Percentiles rank a stretch among this genome's conserved stretches.
These are phyloP conservation scores for Spicauda simplicius DNA, from an alignment of 2,888 invertebrate species.

Conservation along the genomic window DNA sequence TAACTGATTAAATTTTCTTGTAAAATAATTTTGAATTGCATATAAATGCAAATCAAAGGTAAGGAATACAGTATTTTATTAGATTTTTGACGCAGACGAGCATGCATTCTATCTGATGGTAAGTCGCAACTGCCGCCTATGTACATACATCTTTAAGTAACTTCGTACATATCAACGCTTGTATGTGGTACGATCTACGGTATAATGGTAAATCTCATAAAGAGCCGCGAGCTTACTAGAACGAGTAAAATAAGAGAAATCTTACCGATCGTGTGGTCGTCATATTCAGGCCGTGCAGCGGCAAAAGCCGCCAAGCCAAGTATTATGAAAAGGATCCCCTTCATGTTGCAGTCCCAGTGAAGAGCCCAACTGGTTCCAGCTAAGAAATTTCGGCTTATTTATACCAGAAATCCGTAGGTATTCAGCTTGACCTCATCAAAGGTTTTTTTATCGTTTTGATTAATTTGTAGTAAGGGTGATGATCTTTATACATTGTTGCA, in stretches of 20 bases:
- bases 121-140: no score
- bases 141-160: no score
- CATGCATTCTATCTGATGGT: no score
- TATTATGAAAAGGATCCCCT: conserved; percentile 41
- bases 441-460: background rate
- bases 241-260: background rate
- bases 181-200: no score
- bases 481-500: background rate
- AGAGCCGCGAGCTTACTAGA: no score
- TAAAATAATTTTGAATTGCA: background rate
- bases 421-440: conserved; percentile 10
- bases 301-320: conserved; percentile 44
- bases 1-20: no score
- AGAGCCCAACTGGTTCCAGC: conserved; percentile 25
- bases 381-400: conserved; percentile 21
- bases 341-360: conserved; percentile 41
- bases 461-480: background rate
- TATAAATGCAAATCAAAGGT: no score
- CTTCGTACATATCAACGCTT: no score
- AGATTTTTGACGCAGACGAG: no score
- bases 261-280: background rate
- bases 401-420: conserved; percentile 36
- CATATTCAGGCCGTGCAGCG: conserved; percentile 20
- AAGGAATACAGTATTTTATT: no score
- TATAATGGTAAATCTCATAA: no score